Base-by-base conservation (phyloP, 2,888 invertebrate species). In the Platycheirus rosarum region DNA sequence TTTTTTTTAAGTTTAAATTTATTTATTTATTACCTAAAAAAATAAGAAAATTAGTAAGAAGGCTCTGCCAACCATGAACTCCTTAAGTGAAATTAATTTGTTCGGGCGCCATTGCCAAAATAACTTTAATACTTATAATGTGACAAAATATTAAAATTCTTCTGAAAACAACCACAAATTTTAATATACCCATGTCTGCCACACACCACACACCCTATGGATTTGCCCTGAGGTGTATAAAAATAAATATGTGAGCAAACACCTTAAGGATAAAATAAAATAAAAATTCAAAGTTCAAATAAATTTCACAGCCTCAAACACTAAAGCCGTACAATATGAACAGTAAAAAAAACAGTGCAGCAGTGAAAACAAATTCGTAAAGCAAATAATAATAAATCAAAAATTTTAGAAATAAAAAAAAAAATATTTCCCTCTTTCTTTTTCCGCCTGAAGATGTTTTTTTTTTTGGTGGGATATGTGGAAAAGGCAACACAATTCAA, bases 321-420 rank as follows among this genome's bases (percentile, higher is more conserved):
- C 35, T 44, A 60, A 6, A 20, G 13, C 23, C n/a, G 7, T 14
- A 26, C 6, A 42, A 35, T 53, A 55, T 55, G 23, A 55, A 37
- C 55, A 29, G 14, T 14, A 14, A 16, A 68, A 55, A 14, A n/a
- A n/a, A n/a, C n/a, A n/a, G n/a, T 2, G 23, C 40, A 75, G 57
- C 51, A 53, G 53, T 57, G 46, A 76, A 71, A 80, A 71, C 75
- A 70, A 80, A 80, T 70, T 80, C 75, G 51, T 60, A 69, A 75
- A 60, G 69, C 80, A 80, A 80, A 80, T 71, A 80, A 80, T 76
- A 76, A 76, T 80, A 80, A 80, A 80, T 80, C 80, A 80, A 80
- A 80, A 71, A 80, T 76, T 76, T 80, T 66, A 57, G 57, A 57
- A 57, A 57, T 44, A 44, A 16, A 26, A 44, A 44, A 32, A 29